Conservation (phyloP, 2,888 invertebrate species). For the Tricholauxania praeusta region DNA sequence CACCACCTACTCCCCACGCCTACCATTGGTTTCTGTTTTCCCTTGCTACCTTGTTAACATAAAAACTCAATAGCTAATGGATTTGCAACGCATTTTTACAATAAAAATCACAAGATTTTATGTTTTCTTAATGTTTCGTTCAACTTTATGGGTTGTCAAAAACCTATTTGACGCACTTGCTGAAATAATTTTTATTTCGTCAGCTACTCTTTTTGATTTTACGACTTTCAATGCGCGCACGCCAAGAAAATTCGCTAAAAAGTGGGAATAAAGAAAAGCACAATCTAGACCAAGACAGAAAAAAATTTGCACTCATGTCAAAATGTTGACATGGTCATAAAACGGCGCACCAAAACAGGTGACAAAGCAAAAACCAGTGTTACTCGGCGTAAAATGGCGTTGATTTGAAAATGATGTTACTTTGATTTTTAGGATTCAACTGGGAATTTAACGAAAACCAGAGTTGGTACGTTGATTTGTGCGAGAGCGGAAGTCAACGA, state of each 20-base stretch:
- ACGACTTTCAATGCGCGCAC: slow-evolving; percentile 45
- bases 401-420: slow-evolving; percentile 28
- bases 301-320: slow-evolving; percentile 57
- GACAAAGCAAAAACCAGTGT: slow-evolving; percentile 52
- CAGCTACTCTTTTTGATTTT: slow-evolving; percentile 60
- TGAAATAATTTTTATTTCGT: slow-evolving; percentile 51
- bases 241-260: neutral
- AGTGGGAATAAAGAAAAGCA: neutral
- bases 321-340: slow-evolving; percentile 61
- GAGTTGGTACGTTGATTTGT: neutral
- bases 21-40: neutral
- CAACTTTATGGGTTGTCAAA: slow-evolving; percentile 61
- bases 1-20: no score
- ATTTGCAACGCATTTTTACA: slow-evolving; percentile 28
- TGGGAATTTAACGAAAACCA: neutral
- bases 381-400: neutral
- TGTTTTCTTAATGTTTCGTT: slow-evolving; percentile 3
- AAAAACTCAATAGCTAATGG: slow-evolving; percentile 31
- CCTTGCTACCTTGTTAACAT: slow-evolving; percentile 19
- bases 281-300: slow-evolving; percentile 40
- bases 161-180: slow-evolving; percentile 63
- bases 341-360: slow-evolving; percentile 56
- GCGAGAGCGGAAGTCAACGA: no score
- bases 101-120: slow-evolving; percentile 29
- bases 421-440: slow-evolving; percentile 16